Evolutionary conservation across 2,888 invertebrate genomes (phyloP).

Genomic region (Leptinotarsa rubiginosa): DNA sequence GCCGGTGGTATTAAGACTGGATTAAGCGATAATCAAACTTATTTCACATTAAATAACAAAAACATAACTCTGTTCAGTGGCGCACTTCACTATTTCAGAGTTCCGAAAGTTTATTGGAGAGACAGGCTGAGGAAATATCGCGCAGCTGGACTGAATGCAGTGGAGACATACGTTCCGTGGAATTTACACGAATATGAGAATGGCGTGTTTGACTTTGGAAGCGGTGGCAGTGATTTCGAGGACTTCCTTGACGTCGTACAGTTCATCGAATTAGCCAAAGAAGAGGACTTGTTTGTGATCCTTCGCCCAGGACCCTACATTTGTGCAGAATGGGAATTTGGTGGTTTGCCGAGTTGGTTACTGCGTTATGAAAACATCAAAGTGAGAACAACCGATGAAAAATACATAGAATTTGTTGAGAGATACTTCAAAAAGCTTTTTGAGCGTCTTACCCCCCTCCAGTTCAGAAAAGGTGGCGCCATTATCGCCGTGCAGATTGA

Average conservation of each 20-base stretch:
- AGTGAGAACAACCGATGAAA: constrained; percentile 56
- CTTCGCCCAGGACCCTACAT: constrained; percentile 92
- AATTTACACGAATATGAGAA: constrained; percentile 69
- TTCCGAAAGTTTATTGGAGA: constrained; percentile 82
- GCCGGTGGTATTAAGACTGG: constrained; percentile 57
- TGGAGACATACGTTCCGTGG: constrained; percentile 84
- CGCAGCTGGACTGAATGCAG: constrained; percentile 87
- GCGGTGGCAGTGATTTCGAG: constrained; percentile 70
- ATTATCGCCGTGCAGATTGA: constrained; percentile 91
- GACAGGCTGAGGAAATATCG: constrained; percentile 80
- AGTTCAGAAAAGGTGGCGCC: constrained; percentile 83
- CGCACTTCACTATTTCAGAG: constrained; percentile 85
- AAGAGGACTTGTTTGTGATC: constrained; percentile 82
- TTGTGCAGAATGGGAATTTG: constrained; percentile 88
- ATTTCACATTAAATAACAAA: constrained; percentile 63
- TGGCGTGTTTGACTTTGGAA: constrained; percentile 68
- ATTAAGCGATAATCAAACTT: constrained; percentile 51
- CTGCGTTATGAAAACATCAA: constrained; percentile 65
- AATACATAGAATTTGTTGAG: constrained; percentile 64
- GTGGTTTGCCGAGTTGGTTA: constrained; percentile 60
- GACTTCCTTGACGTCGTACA: constrained; percentile 70
- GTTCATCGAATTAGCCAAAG: constrained; percentile 79
- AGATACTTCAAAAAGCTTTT: constrained; percentile 69
- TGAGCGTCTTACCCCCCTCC: constrained; percentile 66
- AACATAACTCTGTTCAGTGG: constrained; percentile 66